Evolutionary conservation across 2,113 vertebrate genomes (phyloP), one percentile per base, ranked within the genome.

Genomic region (Thermophis baileyi): DNA sequence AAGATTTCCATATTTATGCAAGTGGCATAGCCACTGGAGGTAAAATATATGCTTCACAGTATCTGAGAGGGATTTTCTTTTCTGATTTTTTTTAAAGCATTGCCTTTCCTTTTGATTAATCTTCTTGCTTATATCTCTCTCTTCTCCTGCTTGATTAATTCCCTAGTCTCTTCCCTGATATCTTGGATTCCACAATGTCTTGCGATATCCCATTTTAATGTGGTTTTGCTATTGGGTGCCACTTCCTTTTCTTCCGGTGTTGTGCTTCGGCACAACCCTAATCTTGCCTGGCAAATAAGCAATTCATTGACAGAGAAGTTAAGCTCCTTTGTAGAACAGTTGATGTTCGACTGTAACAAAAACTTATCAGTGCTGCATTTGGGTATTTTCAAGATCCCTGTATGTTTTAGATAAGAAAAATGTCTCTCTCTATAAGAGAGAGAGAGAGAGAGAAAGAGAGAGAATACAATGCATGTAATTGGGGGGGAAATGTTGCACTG

Each of bases 91-190:
- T 22, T 3, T 9, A 40, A 81, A 81, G 0, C 35, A 91, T 55
- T 94, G 9, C 91, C 86, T 94, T 14, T 22, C n/a, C 54, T 44
- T 90, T 86, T 90, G 88, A 85, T 85, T 89, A 22, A 55, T 9
- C 6, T 89, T 86, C 53, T 55, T 50, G 2, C 3, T 27, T 12
- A 91, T 95, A 46, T 40, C 25, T 74, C 89, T 54, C 89, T 69
- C 88, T 69, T 74, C 22, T 60, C 91, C 0, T 40, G 10, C 1
- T 94, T 25, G n/a, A 49, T 92, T 89, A 81, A n/a, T 89, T 44
- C 35, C 7, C 90, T 35, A 27, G 47, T 88, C 0, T 0, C 27
- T 87, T 9, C 91, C 89, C 25, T 53, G 9, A 0, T 6, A 87
- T 69, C n/a, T 22, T 92, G 95, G 35, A n/a, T 18, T 24, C 22